Base-by-base conservation (phyloP, 2,797 vertebrate species). In the Margarornis squamiger region DNA sequence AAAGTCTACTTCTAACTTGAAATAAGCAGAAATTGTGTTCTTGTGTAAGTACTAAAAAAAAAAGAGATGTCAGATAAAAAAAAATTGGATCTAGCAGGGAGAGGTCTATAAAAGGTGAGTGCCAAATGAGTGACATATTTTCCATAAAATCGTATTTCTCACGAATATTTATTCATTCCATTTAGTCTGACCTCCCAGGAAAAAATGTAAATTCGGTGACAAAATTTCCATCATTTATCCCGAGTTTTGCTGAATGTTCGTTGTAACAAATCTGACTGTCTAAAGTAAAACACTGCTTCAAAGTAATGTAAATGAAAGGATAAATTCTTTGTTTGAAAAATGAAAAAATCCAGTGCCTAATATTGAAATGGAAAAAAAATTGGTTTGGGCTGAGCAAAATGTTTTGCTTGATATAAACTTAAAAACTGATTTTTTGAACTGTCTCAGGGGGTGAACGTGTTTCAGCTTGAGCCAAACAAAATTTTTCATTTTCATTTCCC, bases 401-500 rank as follows among this genome's bases (percentile, higher is more conserved):
- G 9, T 91, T 96, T 87, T 49, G 21, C 51, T 92, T 81, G 83
- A 84, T 73, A 70, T 52, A 79, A 93, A 68, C 70, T 75, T 90
- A 70, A 88, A 91, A 93, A 82, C 7, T 79, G 65, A 74, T 91
- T 77, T 85, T 46, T 85, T 79, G 59, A 89, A 54, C 81, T 66
- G 45, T 88, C 86, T 95, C 59, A 20, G 43, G 18, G 27, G 14
- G 45, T 80, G 23, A 78, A 87, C 41, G 32, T 86, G 43, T 89
- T 94, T 89, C 84, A 85, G 84, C 81, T 89, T 52, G 45, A 88
- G 88, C 90, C 86, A 92, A 95, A 77, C 29, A 52, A 82, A 39
- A 65, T 79, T 93, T 74, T 90, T 84, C 48, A 75, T 95, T 92
- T 94, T 70, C 65, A 71, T 85, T 95, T 89, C 81, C 49, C 63